These are phyloP conservation scores for Diplosoma virens DNA, from an alignment of 23 tunicate genomes.

Conservation along the genomic window DNA sequence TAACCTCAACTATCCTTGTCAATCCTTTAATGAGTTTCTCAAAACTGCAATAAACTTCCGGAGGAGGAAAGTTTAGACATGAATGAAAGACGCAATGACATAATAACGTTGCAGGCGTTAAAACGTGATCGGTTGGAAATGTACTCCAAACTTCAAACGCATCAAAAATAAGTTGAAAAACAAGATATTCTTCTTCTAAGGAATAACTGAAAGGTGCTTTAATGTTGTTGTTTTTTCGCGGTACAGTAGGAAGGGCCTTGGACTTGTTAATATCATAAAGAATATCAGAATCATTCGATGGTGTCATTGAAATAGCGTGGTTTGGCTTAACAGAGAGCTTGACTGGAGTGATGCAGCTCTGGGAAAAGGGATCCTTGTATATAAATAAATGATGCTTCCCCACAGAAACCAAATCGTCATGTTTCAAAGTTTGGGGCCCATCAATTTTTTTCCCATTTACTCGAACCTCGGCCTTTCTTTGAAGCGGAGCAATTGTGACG, in stretches of 20 bases:
- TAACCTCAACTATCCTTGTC: too few species aligned
- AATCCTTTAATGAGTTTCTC: too few species aligned
- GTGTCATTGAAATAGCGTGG: neutral
- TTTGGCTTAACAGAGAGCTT: neutral
- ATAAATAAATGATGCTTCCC: slow-evolving; percentile 41
- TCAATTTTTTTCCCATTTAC: neutral
- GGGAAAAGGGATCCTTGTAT: slow-evolving; percentile 37
- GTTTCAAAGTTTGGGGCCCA: slow-evolving; percentile 7
- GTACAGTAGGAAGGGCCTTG: too few species aligned
- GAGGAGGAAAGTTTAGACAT: slow-evolving; percentile 27
- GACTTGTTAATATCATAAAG: too few species aligned
- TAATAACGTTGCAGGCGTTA: slow-evolving; percentile 30
- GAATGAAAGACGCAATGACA: slow-evolving; percentile 42
- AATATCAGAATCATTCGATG: neutral
- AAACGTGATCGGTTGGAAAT: slow-evolving; percentile 1
- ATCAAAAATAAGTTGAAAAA: slow-evolving; percentile 34
- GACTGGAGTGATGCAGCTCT: neutral
- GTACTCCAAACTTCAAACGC: slow-evolving; percentile 14
- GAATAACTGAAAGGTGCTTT: slow-evolving; percentile 31
- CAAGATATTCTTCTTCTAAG: slow-evolving; percentile 6
- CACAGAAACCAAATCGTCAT: slow-evolving; percentile 35
- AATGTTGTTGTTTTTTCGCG: neutral
- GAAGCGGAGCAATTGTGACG: slow-evolving; percentile 1
- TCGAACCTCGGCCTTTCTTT: neutral
- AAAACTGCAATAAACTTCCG: too few species aligned